phyloP scores from a whole-genome alignment of 2,888 invertebrate genomes.

The Lasioglossum zephyrum region DNA sequence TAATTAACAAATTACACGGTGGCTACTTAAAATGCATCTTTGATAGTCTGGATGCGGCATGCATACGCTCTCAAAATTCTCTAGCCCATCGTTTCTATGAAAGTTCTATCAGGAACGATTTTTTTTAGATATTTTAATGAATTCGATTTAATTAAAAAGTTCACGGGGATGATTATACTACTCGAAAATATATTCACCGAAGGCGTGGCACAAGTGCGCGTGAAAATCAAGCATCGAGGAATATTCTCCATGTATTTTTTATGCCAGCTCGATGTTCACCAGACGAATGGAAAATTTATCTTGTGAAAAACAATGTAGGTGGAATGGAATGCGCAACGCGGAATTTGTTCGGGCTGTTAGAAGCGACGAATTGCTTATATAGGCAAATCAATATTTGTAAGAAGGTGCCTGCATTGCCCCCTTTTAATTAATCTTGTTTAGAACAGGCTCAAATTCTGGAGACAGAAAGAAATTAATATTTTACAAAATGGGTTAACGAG shows the following conservation, averaged over 20 bases:
- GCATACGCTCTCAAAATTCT: not conserved
- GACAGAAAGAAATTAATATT: too few species aligned
- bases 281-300: not conserved
- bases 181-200: not conserved
- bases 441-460: too few species aligned
- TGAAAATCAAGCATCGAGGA: not conserved
- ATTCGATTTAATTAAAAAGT: not conserved
- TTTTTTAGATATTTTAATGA: not conserved
- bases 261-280: not conserved
- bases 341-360: not conserved
- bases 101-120: not conserved
- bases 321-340: not conserved
- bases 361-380: not conserved
- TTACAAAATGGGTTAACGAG: not conserved
- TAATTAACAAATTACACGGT: not conserved
- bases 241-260: not conserved
- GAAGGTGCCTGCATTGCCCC: accelerated
- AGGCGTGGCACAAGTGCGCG: not conserved
- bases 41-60: not conserved
- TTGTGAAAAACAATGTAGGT: not conserved
- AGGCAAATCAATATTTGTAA: not conserved
- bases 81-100: not conserved
- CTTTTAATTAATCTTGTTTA: not conserved
- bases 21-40: not conserved
- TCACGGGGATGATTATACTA: not conserved